These are phyloP conservation scores for Styela clava DNA, from an alignment of 23 tunicate species.

Conservation along the genomic window DNA sequence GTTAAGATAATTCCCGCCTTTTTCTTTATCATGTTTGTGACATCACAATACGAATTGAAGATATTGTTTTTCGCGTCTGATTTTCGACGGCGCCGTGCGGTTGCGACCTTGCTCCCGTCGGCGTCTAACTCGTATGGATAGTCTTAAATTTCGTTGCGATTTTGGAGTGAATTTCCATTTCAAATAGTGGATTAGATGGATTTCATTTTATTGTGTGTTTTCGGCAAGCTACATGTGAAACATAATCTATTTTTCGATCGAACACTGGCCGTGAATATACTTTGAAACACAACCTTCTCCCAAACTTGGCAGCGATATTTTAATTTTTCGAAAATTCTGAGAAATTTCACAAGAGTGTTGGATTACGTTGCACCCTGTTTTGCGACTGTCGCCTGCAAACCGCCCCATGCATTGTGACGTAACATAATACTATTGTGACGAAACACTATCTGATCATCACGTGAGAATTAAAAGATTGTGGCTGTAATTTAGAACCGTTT, in stretches of 20 bases:
- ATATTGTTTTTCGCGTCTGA: neutral
- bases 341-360: neutral
- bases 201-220: neutral
- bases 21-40: no score
- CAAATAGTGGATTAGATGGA: neutral
- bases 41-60: neutral
- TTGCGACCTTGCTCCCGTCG: neutral
- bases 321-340: neutral
- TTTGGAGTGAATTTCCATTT: neutral
- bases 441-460: conserved; percentile 2
- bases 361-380: neutral
- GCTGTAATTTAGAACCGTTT: neutral
- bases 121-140: neutral
- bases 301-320: neutral
- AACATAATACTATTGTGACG: neutral
- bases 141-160: neutral
- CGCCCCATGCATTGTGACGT: neutral
- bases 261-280: neutral
- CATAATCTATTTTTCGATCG: neutral
- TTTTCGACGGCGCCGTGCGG: neutral
- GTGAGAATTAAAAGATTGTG: conserved; percentile 12
- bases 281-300: neutral
- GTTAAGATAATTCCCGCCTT: no score
- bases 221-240: neutral
- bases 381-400: neutral